Evolutionary conservation across 2,797 vertebrate genomes (phyloP).

Genomic region (Spinus pinus): DNA sequence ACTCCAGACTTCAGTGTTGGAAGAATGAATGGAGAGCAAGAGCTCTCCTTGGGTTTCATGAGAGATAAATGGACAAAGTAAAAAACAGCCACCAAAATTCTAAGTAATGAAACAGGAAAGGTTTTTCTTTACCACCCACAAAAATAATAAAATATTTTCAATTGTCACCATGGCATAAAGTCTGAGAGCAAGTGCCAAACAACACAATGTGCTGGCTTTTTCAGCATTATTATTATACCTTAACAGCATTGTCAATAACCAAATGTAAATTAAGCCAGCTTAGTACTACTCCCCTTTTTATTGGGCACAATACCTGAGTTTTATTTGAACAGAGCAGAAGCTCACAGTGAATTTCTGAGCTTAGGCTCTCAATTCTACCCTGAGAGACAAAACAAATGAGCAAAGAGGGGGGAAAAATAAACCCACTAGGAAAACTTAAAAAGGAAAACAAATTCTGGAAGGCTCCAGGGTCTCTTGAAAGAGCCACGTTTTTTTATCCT

Average conservation of each 20-base stretch:
- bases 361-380: background rate
- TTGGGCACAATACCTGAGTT: background rate
- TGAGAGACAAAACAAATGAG: background rate
- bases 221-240: background rate
- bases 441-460: slow-evolving; percentile 17
- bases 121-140: background rate
- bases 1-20: slow-evolving; percentile 47
- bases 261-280: slow-evolving; percentile 3
- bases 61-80: slow-evolving; percentile 42
- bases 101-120: slow-evolving; percentile 4
- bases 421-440: background rate
- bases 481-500: background rate
- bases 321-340: background rate
- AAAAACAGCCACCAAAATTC: slow-evolving; percentile 22
- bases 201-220: slow-evolving; percentile 15
- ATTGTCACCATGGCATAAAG: background rate
- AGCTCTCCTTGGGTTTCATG: slow-evolving; percentile 55
- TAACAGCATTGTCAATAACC: background rate
- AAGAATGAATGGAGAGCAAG: slow-evolving; percentile 9
- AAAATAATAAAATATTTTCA: background rate
- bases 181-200: slow-evolving; percentile 57
- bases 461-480: background rate
- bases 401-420: background rate
- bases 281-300: slow-evolving; percentile 8
- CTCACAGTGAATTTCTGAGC: background rate